Percentiles rank a stretch among this genome's conserved stretches.
These are phyloP conservation scores for Seira ritae DNA, from an alignment of 2,888 invertebrate genomes.

Conservation along the genomic window DNA sequence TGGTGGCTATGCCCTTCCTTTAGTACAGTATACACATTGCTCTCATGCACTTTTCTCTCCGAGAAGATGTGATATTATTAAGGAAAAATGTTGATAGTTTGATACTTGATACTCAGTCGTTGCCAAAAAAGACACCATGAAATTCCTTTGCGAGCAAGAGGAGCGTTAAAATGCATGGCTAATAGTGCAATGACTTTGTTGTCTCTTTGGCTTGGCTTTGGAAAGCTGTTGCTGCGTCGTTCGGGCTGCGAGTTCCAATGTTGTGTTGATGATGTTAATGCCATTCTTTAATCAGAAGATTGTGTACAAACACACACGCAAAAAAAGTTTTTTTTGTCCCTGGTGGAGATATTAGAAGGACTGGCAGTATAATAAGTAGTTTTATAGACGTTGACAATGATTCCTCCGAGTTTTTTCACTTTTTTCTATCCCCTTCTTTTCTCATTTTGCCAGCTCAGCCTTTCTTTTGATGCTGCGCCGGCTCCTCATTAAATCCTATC, in stretches of 20 bases:
- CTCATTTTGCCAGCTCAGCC: background rate
- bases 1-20: background rate
- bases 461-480: too few species aligned
- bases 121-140: background rate
- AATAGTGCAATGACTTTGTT: conserved; percentile 32
- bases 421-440: conserved; percentile 2
- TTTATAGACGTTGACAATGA: conserved; percentile 23
- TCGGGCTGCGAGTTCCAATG: background rate
- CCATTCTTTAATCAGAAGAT: conserved; percentile 19
- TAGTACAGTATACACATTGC: conserved; percentile 1
- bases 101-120: background rate
- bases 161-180: background rate
- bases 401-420: conserved; percentile 5
- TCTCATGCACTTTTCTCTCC: background rate
- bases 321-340: background rate
- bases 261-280: too few species aligned
- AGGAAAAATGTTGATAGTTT: background rate
- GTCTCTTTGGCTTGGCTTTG: conserved; percentile 19
- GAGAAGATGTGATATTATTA: background rate
- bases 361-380: background rate
- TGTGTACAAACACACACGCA: background rate
- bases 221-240: conserved; percentile 5
- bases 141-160: background rate
- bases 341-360: background rate
- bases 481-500: too few species aligned